Evolutionary conservation across 2,113 vertebrate genomes (phyloP), one percentile per base, ranked within the genome.

Genomic region (Paradoxurus hermaphroditus): DNA sequence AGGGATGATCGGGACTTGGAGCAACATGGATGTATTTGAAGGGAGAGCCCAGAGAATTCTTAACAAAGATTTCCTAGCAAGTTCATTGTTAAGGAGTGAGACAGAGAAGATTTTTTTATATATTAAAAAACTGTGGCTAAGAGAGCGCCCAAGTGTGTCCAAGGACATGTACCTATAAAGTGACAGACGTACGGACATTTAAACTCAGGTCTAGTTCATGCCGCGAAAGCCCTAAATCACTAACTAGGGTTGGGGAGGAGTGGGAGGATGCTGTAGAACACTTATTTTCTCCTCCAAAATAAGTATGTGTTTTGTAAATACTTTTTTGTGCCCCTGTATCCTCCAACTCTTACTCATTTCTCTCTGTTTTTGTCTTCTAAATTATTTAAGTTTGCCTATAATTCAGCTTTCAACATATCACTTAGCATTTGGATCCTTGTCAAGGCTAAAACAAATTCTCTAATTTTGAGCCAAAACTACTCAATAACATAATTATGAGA

Each of bases 401-500:
- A 59, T 95, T 87, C 29, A 39, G 13, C 85, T 93, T 97, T 86
- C 56, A 95, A 3, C 10, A 23, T 94, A 82, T 65, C 75, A 78
- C 15, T 90, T 95, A 96, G 63, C 34, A 79, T 84, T 77, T 94
- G 36, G 73, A 79, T 82, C 9, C 29, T 86, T 97, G 51, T 49
- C n/a, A 46, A 91, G 16, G 13, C 53, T 94, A 83, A 77, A 72
- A 92, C 82, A 95, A 97, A 95, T 96, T 84, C 49, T 94, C 19
- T 34, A 96, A 72, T 88, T 97, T 85, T 92, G 56, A 86, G 39
- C 16, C 29, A 96, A 82, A 65, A 6, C 6, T 90, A 79, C 41
- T 78, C 15, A 72, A 77, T 91, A 94, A 95, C 34, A 92, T 90
- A 93, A 97, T 97, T 88, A 89, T 70, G 51, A 86, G 63, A 1